phyloP scores from a whole-genome alignment of 1,140 invertebrate species.

The Periplaneta americana region DNA sequence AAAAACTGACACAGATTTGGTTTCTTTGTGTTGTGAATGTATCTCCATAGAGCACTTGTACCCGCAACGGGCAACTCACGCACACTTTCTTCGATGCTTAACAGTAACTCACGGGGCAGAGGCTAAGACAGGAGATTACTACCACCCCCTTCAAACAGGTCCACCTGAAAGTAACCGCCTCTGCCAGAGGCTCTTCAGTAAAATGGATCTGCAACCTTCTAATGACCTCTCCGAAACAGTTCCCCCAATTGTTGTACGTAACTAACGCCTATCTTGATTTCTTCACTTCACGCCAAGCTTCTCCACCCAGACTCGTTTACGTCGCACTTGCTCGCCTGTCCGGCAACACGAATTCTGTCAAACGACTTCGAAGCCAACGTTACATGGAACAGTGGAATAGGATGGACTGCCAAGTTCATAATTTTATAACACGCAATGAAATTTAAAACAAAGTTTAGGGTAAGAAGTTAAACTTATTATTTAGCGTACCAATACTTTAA shows the following conservation, averaged over 20 bases:
- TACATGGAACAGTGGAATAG: background rate
- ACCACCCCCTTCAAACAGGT: background rate
- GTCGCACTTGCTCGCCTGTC: too few relatives aligned
- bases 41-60: too few relatives aligned
- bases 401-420: too few relatives aligned
- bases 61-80: background rate
- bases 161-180: background rate
- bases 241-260: background rate
- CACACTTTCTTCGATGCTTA: background rate
- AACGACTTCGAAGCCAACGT: background rate
- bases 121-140: background rate
- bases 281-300: background rate
- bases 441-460: too few relatives aligned
- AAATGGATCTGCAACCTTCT: background rate
- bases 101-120: background rate
- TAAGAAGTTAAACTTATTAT: too few relatives aligned
- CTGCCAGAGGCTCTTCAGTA: background rate
- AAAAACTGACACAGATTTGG: too few relatives aligned
- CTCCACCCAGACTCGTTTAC: background rate
- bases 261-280: background rate
- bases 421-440: too few relatives aligned
- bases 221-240: background rate
- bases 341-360: background rate
- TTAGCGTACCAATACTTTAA: too few relatives aligned
- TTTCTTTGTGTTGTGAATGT: too few relatives aligned